Conservation (phyloP, 2,888 invertebrate genomes). For the Metallyticus violacea region DNA sequence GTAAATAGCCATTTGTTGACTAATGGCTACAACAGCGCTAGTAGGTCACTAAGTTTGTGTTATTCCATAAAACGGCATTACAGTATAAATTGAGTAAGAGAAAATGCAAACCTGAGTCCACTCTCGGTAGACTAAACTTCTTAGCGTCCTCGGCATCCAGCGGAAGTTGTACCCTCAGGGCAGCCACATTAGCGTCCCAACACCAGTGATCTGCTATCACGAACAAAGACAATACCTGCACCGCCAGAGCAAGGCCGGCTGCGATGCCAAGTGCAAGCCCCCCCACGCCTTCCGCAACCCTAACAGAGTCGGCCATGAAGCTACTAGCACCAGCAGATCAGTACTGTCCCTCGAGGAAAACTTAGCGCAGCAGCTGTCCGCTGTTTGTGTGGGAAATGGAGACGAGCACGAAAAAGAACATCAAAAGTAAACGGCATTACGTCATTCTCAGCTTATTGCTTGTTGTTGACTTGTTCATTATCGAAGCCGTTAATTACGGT, state of each 20-base stretch:
- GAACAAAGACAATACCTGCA: background rate
- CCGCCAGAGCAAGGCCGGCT: background rate
- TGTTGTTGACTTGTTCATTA: background rate
- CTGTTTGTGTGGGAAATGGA: background rate
- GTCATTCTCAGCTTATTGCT: background rate
- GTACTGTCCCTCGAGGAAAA: too few species aligned
- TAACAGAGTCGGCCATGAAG: background rate
- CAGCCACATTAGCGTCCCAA: background rate
- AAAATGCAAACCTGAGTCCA: background rate
- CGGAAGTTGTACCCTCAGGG: background rate
- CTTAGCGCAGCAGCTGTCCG: background rate
- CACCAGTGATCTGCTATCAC: constrained; percentile 2
- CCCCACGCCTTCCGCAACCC: background rate
- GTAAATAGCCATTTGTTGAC: background rate
- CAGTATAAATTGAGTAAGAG: too few species aligned
- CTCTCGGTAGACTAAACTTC: background rate
- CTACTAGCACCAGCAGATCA: too few species aligned
- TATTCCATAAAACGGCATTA: too few species aligned
- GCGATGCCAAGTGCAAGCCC: background rate
- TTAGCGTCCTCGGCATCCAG: background rate
- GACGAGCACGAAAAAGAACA: background rate
- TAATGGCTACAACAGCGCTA: background rate
- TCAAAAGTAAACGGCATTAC: background rate
- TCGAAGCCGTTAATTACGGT: background rate
- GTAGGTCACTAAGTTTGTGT: background rate